phyloP scores from a whole-genome alignment of 2,113 vertebrate genomes.

The Pyrgilauda ruficollis region DNA sequence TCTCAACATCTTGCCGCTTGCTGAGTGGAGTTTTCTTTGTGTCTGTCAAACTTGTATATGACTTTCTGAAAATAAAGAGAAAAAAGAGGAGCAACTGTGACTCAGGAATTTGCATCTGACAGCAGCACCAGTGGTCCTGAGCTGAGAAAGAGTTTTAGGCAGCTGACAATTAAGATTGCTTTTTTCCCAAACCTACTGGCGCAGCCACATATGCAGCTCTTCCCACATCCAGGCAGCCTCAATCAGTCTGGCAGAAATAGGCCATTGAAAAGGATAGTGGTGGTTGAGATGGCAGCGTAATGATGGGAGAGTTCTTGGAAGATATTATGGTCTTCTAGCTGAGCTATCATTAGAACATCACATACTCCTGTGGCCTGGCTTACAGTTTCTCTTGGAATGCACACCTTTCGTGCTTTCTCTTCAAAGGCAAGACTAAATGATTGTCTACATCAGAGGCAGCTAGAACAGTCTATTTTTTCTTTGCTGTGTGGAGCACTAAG shows the following conservation, averaged over 20 bases:
- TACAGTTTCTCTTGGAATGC: not conserved
- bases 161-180: not conserved
- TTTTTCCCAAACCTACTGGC: not conserved
- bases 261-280: not conserved
- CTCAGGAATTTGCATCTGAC: not conserved
- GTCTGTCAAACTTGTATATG: not conserved
- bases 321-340: accelerated
- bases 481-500: not conserved
- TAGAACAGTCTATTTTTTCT: not conserved
- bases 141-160: not conserved
- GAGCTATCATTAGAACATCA: not conserved
- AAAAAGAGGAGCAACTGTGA: not conserved
- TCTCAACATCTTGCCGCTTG: not conserved
- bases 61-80: not conserved
- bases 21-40: not conserved
- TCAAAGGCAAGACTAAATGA: not conserved
- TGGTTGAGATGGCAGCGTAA: not conserved
- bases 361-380: not conserved
- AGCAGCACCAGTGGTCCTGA: accelerated
- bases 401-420: not conserved
- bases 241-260: not conserved
- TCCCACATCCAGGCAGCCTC: not conserved
- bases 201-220: not conserved
- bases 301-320: not conserved
- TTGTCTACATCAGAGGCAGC: not conserved